Base-by-base conservation (phyloP, 2,113 vertebrate species). In the Irena cyanogastra region DNA sequence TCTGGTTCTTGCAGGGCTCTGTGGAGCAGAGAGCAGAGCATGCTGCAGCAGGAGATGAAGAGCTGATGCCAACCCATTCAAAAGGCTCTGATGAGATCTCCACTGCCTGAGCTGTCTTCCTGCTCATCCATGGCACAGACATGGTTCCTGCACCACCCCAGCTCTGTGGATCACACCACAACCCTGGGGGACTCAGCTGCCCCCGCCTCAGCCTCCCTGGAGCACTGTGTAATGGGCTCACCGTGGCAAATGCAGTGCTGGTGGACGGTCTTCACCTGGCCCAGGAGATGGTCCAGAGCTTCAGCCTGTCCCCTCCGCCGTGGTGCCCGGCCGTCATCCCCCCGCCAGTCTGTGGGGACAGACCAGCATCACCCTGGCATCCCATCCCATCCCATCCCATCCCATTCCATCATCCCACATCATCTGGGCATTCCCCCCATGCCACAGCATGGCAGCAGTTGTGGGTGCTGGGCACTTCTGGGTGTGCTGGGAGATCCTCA, bases 211-310 rank as follows among this genome's bases (percentile, higher is more conserved):
- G 66, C 24, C 57, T 39, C 70, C 45, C 45, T 5, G 1, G 26
- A 18, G 59, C 7, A 2, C 42, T 1, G 0, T 26, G 49, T 50
- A 0, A 1, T 33, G 63, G 82, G 91, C 97, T 97, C 98, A 99
- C 99, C 99, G 0, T 99, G 99, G 94, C 98, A 99, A 49, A 98
- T 87, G 12, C 98, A 99, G 93, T 99, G 97, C 83, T 98, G 98
- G 90, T 99, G 99, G 80, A 98, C 95, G 1, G 98, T 98, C 96
- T 99, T 99, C 95, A 99, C 98, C 95, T 98, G 98, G n/a, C 96
- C 95, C 41, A 99, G 98, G 18, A 99, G 98, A 61, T 98, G 98
- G 90, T 99, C 98, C 54, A 99, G 95, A 21, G 98, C 98, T 93
- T 98, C 98, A 22, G 98, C 98, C 94, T 99, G 98, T 60, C 98